These are phyloP conservation scores for Bothrops jararaca DNA, from an alignment of 2,113 vertebrate species.

Conservation along the genomic window DNA sequence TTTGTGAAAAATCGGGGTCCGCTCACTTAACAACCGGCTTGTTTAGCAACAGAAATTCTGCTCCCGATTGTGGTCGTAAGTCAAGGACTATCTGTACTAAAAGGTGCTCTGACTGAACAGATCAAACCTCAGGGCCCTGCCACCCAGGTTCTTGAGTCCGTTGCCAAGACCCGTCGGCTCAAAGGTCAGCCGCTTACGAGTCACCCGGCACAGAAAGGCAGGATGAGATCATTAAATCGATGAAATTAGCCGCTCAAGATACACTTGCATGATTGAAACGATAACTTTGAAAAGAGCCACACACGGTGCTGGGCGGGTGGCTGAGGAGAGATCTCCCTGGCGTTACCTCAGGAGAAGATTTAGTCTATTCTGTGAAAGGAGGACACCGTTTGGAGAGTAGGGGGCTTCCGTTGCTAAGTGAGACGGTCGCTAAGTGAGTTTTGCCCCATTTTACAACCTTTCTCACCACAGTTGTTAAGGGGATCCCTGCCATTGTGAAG, in stretches of 20 bases:
- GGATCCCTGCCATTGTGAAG: too few relatives aligned
- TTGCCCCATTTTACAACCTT: background rate
- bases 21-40: background rate
- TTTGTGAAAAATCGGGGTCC: background rate
- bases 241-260: background rate
- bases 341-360: background rate
- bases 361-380: background rate
- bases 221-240: background rate
- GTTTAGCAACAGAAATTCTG: background rate
- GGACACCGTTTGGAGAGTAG: background rate
- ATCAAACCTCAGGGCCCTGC: background rate
- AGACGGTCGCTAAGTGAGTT: background rate
- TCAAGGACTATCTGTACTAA: background rate
- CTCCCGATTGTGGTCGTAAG: background rate
- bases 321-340: background rate
- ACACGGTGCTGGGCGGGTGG: too few relatives aligned
- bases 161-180: background rate
- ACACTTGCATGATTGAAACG: background rate
- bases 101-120: background rate
- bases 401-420: background rate
- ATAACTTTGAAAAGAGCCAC: background rate
- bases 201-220: background rate
- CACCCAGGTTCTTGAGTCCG: background rate
- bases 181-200: background rate
- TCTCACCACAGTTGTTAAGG: background rate